Base-by-base conservation (phyloP, 2,888 invertebrate species). In the Apotomis turbidana region DNA sequence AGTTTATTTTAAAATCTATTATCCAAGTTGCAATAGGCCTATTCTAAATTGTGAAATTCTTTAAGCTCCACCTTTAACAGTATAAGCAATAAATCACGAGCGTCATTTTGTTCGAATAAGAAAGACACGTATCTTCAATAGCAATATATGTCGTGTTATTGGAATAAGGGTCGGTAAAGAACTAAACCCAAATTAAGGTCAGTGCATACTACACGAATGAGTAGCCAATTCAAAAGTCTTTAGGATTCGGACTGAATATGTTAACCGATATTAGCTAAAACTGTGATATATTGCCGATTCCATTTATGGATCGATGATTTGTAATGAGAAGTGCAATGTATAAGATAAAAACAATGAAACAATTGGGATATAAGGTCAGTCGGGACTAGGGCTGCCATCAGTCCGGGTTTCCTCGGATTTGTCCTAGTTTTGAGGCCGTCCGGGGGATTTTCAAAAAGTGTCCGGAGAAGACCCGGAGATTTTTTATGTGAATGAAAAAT, bases 171-270 rank as follows among this genome's bases (percentile, higher is more conserved):
- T 51, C 62, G 41, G 13, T n/a, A 15, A 60, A 59, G 59, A 60
- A 60, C 13, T 49, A 59, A 36, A 9, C 49, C 51, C 57, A 62
- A 71, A 71, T 71, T 62, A 67, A 55, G 57, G 61, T 57, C 71
- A 61, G 27, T 27, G 41, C 38, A 54, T 54, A 60, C 66, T 66
- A 57, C 61, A 61, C 49, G 44, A 71, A 46, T 49, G 60, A 67
- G 36, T 51, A 51, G 49, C 61, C 71, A 71, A 71, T 68, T 71
- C 67, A 71, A 51, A 68, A 68, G 71, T 68, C 27, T 46, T 67
- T n/a, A 67, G 67, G 67, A 61, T 49, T n/a, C 41, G 71, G 4
- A 51, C 71, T 49, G 61, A 71, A 61, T 71, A 6, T 55, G 66
- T 67, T 67, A 67, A 52, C 27, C 54, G 61, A 68, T 57, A 27